phyloP scores from a whole-genome alignment of 2,113 vertebrate species.

The Tragelaphus scriptus region DNA sequence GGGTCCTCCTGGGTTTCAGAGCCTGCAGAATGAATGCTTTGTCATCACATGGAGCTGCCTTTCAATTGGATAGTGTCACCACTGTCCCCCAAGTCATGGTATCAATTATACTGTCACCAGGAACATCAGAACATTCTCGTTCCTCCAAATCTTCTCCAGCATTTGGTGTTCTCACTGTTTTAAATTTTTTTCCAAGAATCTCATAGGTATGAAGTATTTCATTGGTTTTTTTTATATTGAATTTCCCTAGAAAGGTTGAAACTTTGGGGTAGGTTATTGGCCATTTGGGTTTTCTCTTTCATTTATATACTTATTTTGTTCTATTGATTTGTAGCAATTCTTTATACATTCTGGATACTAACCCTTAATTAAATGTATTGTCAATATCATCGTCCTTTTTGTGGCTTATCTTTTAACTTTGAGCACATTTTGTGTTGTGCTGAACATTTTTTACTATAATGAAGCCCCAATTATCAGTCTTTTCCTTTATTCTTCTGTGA shows the following conservation, averaged over 20 bases:
- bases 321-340: background rate
- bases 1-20: background rate
- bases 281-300: background rate
- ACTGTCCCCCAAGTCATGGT: background rate
- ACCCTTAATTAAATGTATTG: background rate
- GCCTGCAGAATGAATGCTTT: background rate
- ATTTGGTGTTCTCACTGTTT: background rate
- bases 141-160: background rate
- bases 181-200: background rate
- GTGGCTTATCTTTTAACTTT: background rate
- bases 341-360: background rate
- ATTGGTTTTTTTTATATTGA: background rate
- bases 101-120: background rate
- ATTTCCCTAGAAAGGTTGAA: background rate
- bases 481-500: background rate
- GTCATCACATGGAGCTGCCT: background rate
- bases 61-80: background rate
- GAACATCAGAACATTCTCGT: background rate
- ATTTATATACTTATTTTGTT: background rate
- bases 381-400: background rate
- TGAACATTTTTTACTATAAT: background rate
- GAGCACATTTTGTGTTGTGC: background rate
- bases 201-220: background rate
- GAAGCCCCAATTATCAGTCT: background rate
- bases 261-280: background rate